Conservation (phyloP, 2,888 invertebrate species). For the Cyclophora albipunctata region DNA sequence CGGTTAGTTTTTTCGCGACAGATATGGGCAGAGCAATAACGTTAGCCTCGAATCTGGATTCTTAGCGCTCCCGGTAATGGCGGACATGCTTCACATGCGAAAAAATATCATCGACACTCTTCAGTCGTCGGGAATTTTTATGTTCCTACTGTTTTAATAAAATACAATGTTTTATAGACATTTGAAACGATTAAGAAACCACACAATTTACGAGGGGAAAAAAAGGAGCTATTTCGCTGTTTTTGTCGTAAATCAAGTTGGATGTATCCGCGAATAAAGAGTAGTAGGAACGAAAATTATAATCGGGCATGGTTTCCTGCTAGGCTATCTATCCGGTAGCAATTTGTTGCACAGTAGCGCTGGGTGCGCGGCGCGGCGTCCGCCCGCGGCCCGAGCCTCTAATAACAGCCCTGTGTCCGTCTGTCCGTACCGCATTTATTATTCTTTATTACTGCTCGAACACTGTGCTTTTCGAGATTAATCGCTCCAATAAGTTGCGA, state of each 20-base stretch:
- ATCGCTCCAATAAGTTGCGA: constrained; percentile 14
- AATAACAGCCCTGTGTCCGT: constrained; percentile 29
- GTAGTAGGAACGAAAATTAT: constrained; percentile 5
- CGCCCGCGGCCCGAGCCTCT: constrained; percentile 34
- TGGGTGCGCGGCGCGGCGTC: constrained; percentile 32
- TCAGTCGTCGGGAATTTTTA: too few relatives aligned
- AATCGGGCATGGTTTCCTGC: constrained; percentile 19
- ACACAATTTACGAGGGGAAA: too few relatives aligned
- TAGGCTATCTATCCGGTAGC: constrained; percentile 17
- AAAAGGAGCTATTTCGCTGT: too few relatives aligned
- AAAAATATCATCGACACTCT: too few relatives aligned
- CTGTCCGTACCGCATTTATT: constrained; percentile 27
- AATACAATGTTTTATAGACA: too few relatives aligned
- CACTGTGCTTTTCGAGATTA: constrained; percentile 22
- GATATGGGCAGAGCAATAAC: constrained; percentile 8
- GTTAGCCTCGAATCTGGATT: constrained; percentile 8
- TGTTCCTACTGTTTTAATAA: too few relatives aligned
- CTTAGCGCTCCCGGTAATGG: constrained; percentile 3
- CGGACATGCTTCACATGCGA: background rate
- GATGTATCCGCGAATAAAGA: constrained; percentile 1
- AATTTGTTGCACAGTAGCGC: constrained; percentile 34
- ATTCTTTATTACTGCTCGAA: constrained; percentile 26
- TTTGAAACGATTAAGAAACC: too few relatives aligned
- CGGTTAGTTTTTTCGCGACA: constrained; percentile 8
- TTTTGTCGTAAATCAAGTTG: too few relatives aligned